A percentile compares a stretch with the other conserved stretches of the same genome.
phyloP scores from a whole-genome alignment of 2,888 invertebrate species.

The Aporophyla nigra region DNA sequence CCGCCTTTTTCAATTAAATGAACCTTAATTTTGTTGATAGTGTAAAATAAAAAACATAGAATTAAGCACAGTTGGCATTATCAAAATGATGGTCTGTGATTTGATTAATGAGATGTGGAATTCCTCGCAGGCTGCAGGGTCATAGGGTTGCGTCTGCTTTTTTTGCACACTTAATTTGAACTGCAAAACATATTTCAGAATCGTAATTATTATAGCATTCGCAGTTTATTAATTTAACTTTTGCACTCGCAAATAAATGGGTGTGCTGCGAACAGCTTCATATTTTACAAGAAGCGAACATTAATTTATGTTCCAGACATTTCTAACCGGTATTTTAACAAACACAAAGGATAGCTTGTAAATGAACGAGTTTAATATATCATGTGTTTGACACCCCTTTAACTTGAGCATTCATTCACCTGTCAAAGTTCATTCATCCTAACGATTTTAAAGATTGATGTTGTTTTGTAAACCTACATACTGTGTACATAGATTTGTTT shows the following conservation, averaged over 20 bases:
- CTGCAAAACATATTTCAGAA: slow-evolving; percentile 37
- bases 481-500: slow-evolving; percentile 25
- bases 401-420: slow-evolving; percentile 68
- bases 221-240: slow-evolving; percentile 55
- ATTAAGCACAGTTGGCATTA: slow-evolving; percentile 62
- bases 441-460: slow-evolving; percentile 65
- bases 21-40: slow-evolving; percentile 58
- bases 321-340: slow-evolving; percentile 58
- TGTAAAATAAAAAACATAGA: slow-evolving; percentile 54
- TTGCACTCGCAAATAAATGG: slow-evolving; percentile 47
- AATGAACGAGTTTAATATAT: slow-evolving; percentile 62
- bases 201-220: slow-evolving; percentile 42
- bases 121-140: slow-evolving; percentile 57
- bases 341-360: slow-evolving; percentile 53
- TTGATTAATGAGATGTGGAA: slow-evolving; percentile 71
- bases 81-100: slow-evolving; percentile 66
- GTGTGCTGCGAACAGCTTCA: slow-evolving; percentile 29
- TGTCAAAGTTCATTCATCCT: slow-evolving; percentile 72
- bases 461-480: slow-evolving; percentile 48
- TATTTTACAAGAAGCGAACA: slow-evolving; percentile 46
- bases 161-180: slow-evolving; percentile 47
- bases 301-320: slow-evolving; percentile 46
- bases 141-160: slow-evolving; percentile 52
- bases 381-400: slow-evolving; percentile 67
- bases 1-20: slow-evolving; percentile 74